These are phyloP conservation scores for Acyrthosiphon pisum DNA, from an alignment of 1,140 invertebrate species.

Conservation along the genomic window DNA sequence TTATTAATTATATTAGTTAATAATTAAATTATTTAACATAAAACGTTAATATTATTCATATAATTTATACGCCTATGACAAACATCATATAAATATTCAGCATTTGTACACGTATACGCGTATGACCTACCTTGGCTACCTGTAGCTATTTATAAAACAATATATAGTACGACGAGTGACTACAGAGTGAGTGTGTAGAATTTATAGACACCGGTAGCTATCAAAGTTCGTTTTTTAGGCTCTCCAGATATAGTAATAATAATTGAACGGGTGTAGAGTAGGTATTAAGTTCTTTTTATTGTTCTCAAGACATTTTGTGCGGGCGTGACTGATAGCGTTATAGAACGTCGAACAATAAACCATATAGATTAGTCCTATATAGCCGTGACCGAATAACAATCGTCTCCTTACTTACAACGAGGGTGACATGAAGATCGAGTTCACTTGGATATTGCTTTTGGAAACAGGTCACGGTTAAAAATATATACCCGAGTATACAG, in stretches of 20 bases:
- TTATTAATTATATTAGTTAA: background rate
- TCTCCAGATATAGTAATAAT: background rate
- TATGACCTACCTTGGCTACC: background rate
- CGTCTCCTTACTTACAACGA: background rate
- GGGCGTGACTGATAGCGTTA: conserved; percentile 45
- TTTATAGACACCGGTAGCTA: background rate
- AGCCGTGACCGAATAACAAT: conserved; percentile 49
- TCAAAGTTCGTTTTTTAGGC: background rate
- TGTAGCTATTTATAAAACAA: background rate
- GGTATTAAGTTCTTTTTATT: conserved; percentile 43
- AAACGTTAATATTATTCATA: background rate
- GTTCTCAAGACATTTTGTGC: conserved; percentile 26
- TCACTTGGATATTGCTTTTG: background rate
- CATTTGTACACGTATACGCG: background rate
- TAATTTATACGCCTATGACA: background rate
- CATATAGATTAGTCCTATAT: conserved; percentile 31
- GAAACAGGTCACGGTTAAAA: conserved; percentile 24
- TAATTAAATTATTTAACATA: background rate
- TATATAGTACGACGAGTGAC: background rate
- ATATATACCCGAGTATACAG: background rate
- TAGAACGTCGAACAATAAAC: conserved; percentile 32
- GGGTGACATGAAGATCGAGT: conserved; percentile 34
- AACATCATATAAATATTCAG: background rate
- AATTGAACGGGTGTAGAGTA: background rate
- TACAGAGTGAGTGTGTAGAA: background rate